Percentiles rank a stretch among this genome's conserved stretches.
phyloP scores from a whole-genome alignment of 92 coral and sea anemone genomes.

The Parazoanthus atlanticus region DNA sequence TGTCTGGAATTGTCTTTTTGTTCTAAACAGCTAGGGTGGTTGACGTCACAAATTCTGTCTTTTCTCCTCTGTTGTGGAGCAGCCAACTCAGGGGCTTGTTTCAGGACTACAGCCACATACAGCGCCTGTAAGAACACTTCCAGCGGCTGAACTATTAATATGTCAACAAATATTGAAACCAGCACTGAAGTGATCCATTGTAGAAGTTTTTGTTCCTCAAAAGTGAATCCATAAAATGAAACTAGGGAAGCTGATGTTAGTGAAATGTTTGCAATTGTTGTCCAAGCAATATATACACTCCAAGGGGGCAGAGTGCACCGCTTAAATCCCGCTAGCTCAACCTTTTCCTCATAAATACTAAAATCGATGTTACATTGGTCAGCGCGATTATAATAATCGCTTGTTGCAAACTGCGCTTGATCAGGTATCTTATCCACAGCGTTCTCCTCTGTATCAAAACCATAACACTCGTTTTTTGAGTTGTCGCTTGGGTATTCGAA shows the following conservation, averaged over 20 bases:
- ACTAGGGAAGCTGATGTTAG: constrained; percentile 77
- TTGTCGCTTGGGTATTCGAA: neutral
- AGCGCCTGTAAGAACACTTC: constrained; percentile 68
- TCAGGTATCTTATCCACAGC: neutral
- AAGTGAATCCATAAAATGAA: constrained; percentile 74
- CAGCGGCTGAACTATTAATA: constrained; percentile 74
- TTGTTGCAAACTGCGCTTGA: neutral
- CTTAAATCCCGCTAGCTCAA: constrained; percentile 17
- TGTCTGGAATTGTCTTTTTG: neutral
- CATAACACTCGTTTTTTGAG: neutral
- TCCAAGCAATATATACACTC: constrained; percentile 79
- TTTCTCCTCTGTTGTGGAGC: constrained; percentile 16
- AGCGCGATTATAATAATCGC: neutral
- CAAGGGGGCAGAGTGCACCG: constrained; percentile 65
- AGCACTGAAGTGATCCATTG: constrained; percentile 84
- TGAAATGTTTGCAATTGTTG: constrained; percentile 55
- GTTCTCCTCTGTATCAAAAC: neutral
- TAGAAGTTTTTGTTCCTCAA: constrained; percentile 70
- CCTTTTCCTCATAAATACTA: constrained; percentile 23
- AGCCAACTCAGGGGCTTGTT: constrained; percentile 67
- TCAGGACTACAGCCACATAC: constrained; percentile 70
- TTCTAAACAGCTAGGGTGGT: neutral
- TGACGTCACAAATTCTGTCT: constrained; percentile 24
- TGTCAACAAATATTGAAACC: constrained; percentile 71
- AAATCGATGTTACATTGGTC: constrained; percentile 36